Conservation (phyloP, 2,797 vertebrate species). For the Chaetodon trifasciatus region DNA sequence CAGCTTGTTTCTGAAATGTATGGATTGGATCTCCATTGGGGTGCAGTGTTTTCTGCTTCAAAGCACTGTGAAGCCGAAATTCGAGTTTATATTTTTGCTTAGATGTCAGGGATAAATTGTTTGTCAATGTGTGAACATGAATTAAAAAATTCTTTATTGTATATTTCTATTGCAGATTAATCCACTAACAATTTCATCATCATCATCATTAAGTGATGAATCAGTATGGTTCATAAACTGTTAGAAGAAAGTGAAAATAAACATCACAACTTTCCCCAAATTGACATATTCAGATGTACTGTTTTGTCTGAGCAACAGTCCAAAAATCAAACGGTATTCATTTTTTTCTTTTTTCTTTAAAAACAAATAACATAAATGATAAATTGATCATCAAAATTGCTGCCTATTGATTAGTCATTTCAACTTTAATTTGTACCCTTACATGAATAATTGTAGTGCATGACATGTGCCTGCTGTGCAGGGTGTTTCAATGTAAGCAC, state of each 20-base stretch:
- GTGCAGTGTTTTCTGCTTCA: conserved; percentile 24
- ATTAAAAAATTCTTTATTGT: not conserved
- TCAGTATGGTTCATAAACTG: not conserved
- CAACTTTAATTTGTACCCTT: too few species aligned
- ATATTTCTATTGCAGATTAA: not conserved
- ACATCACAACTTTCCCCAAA: not conserved
- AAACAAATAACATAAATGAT: too few species aligned
- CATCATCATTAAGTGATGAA: not conserved
- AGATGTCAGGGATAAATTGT: not conserved
- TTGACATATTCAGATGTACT: not conserved
- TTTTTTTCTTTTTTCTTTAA: too few species aligned
- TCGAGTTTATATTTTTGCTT: not conserved
- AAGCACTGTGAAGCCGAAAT: conserved; percentile 9
- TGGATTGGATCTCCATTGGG: conserved; percentile 68
- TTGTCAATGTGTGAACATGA: not conserved
- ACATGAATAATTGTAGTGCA: too few species aligned
- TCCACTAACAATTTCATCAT: not conserved
- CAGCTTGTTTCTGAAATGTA: conserved; percentile 64
- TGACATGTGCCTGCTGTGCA: too few species aligned
- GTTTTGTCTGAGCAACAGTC: not conserved
- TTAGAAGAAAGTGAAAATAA: not conserved
- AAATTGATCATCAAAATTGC: too few species aligned
- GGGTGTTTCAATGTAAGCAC: too few species aligned
- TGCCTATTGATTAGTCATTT: too few species aligned
- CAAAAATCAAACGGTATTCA: too few species aligned